These are phyloP conservation scores for Marcusenius ussheri DNA, from an alignment of 2,113 vertebrate species.

Conservation along the genomic window DNA sequence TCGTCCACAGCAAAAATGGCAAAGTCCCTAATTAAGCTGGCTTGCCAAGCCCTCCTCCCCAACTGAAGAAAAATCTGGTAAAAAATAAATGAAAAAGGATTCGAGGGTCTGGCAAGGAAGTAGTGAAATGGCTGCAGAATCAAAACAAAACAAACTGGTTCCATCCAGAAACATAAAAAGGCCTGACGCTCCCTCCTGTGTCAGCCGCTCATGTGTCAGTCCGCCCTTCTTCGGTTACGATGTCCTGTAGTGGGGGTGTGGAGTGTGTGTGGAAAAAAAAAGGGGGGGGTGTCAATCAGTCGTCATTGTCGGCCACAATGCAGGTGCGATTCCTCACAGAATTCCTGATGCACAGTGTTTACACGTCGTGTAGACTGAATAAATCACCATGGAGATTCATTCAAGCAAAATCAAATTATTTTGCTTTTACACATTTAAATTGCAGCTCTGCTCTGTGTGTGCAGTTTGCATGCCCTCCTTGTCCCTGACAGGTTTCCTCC, in stretches of 20 bases:
- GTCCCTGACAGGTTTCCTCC: not conserved
- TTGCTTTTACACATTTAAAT: not conserved
- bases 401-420: not conserved
- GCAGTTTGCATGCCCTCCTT: not conserved
- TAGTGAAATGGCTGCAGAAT: not conserved
- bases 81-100: not conserved
- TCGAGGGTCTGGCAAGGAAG: not conserved
- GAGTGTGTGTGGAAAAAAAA: not conserved
- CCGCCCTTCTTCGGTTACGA: not conserved
- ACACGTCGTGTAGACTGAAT: not conserved
- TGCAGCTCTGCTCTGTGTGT: not conserved
- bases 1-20: not conserved
- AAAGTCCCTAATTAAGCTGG: not conserved
- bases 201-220: not conserved
- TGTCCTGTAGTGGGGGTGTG: not conserved
- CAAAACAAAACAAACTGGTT: not conserved
- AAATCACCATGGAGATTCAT: not conserved
- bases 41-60: not conserved
- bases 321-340: not conserved
- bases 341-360: not conserved
- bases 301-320: not conserved
- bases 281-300: not conserved
- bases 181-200: not conserved
- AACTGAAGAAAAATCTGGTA: not conserved
- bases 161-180: not conserved